phyloP scores from a whole-genome alignment of 1,140 invertebrate genomes.

The Palaemon carinicauda region DNA sequence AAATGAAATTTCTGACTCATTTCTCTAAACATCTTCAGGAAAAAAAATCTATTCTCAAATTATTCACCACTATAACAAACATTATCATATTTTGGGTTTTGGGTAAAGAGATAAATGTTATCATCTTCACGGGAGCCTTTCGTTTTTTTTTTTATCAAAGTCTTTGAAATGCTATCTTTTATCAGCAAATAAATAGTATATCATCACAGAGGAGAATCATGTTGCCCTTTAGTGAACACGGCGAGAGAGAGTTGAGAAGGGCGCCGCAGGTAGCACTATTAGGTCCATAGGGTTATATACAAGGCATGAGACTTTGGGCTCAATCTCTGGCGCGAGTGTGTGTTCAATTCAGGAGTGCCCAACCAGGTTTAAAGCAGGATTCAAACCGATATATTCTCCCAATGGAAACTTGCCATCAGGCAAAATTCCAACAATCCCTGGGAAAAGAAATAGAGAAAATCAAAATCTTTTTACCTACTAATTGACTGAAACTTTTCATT shows the following conservation, averaged over 20 bases:
- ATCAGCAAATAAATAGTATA: constrained; percentile 7
- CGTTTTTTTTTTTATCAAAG: background rate
- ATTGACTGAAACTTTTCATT: background rate
- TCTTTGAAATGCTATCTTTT: background rate
- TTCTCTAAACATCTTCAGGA: background rate
- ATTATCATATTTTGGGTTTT: background rate
- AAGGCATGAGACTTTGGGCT: constrained; percentile 32
- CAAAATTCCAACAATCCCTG: constrained; percentile 59
- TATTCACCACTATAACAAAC: too few species aligned
- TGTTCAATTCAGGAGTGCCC: constrained; percentile 42
- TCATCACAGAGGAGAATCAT: background rate
- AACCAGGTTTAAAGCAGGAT: constrained; percentile 50
- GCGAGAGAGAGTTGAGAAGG: constrained; percentile 11
- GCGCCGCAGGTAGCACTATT: constrained; percentile 20
- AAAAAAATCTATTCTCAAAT: too few species aligned
- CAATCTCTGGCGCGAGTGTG: background rate
- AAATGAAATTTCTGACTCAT: background rate
- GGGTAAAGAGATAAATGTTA: background rate
- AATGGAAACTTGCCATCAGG: constrained; percentile 58
- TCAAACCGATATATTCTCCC: constrained; percentile 59
- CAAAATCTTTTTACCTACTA: constrained; percentile 32
- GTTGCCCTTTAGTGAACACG: constrained; percentile 10
- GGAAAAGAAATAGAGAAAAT: constrained; percentile 56
- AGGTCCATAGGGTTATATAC: constrained; percentile 45
- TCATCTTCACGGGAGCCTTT: background rate